phyloP scores from a whole-genome alignment of 2,888 invertebrate genomes.

The Anaspis maculata region DNA sequence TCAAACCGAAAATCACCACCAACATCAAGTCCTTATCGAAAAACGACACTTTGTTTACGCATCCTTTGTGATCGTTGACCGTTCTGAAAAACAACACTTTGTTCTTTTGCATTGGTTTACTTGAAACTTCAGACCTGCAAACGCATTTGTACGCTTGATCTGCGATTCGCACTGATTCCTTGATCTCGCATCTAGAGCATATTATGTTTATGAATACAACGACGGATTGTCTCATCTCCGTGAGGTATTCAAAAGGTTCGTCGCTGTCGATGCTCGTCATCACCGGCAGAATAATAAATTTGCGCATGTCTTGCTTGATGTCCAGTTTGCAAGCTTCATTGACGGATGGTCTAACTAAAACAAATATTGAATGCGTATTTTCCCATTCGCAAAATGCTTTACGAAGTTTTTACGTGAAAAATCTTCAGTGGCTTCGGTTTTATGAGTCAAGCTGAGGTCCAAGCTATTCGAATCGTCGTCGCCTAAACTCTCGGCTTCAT shows the following conservation, averaged over 20 bases:
- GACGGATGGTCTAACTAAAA: slow-evolving; percentile 47
- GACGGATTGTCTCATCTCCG: slow-evolving; percentile 64
- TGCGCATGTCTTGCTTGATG: slow-evolving; percentile 44
- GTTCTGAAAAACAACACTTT: slow-evolving; percentile 19
- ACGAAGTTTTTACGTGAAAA: slow-evolving; percentile 12
- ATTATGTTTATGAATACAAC: slow-evolving; percentile 59
- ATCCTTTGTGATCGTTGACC: slow-evolving; percentile 42
- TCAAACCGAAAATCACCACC: slow-evolving; percentile 63
- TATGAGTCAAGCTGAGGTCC: no score
- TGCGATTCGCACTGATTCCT: no score
- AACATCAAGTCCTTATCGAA: slow-evolving; percentile 69
- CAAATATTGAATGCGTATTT: no score
- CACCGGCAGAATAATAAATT: slow-evolving; percentile 53
- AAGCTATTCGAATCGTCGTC: slow-evolving; percentile 1
- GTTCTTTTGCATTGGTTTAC: no score
- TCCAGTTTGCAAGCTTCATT: slow-evolving; percentile 37
- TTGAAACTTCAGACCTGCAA: slow-evolving; percentile 41
- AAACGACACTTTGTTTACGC: slow-evolving; percentile 58
- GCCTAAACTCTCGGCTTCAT: neutral
- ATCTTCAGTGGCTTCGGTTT: no score
- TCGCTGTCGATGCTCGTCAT: slow-evolving; percentile 54
- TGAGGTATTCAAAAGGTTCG: slow-evolving; percentile 62
- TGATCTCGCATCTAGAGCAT: no score
- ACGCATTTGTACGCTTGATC: slow-evolving; percentile 46
- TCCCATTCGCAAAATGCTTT: no score